A percentile compares a stretch with the other conserved stretches of the same genome.
Evolutionary conservation across 2,797 vertebrate species (phyloP).

Genomic region (Pteronotus mesoamericanus): DNA sequence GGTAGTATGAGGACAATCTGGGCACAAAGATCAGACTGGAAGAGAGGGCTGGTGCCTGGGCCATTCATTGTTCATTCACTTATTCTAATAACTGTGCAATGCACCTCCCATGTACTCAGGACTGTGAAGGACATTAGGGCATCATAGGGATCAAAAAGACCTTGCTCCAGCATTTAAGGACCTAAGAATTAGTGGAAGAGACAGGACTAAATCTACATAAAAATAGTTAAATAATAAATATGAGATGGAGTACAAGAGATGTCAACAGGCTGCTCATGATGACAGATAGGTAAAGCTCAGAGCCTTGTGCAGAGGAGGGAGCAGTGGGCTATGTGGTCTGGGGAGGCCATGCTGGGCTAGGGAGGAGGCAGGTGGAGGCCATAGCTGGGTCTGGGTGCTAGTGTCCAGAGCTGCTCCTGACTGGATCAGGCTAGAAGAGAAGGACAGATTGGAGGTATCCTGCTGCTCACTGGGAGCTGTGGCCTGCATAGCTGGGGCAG

Average conservation of each 20-base stretch:
- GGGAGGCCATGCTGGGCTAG: background rate
- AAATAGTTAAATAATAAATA: background rate
- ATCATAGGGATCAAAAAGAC: background rate
- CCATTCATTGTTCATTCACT: rapidly evolving
- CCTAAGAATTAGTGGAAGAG: background rate
- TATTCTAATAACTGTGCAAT: background rate
- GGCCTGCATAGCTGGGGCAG: background rate
- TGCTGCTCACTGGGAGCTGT: too few relatives aligned
- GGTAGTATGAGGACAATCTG: background rate
- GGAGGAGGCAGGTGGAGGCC: background rate
- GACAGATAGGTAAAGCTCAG: background rate
- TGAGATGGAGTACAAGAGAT: background rate
- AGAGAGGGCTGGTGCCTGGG: rapidly evolving
- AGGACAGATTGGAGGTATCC: background rate
- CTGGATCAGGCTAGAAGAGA: background rate
- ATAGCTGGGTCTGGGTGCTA: background rate
- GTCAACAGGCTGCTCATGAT: background rate
- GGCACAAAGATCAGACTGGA: background rate
- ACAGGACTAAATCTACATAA: background rate
- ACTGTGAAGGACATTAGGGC: background rate
- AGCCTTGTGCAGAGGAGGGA: background rate
- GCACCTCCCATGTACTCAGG: rapidly evolving
- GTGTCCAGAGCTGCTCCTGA: background rate
- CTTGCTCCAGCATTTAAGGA: background rate
- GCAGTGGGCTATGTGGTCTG: background rate